These are phyloP conservation scores for Pangasianodon gigas DNA, from an alignment of 2,113 vertebrate genomes.

Conservation along the genomic window DNA sequence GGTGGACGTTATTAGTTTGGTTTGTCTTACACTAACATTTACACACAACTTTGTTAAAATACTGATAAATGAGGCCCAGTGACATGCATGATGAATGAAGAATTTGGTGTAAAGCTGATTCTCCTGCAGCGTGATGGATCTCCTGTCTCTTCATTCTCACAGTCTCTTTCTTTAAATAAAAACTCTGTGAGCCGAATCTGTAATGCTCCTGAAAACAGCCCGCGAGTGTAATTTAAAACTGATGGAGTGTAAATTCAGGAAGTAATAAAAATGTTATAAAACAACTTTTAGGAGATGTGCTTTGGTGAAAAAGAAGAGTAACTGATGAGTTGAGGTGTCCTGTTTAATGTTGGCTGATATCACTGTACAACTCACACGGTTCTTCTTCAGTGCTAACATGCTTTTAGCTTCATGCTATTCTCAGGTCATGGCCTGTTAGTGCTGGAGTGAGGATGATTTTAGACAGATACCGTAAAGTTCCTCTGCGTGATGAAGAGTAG, in stretches of 20 bases:
- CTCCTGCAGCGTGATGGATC: background rate
- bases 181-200: background rate
- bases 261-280: background rate
- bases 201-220: background rate
- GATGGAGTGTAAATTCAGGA: background rate
- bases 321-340: background rate
- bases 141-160: background rate
- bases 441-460: background rate
- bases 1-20: too few relatives aligned
- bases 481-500: background rate
- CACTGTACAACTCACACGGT: background rate
- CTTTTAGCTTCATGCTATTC: background rate
- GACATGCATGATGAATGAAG: background rate
- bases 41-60: background rate
- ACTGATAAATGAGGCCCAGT: background rate
- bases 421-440: background rate
- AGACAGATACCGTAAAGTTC: background rate
- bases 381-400: background rate
- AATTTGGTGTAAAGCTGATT: too few relatives aligned
- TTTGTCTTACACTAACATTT: background rate
- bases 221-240: background rate
- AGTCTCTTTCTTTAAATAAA: constrained; percentile 8
- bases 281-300: background rate
- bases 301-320: background rate
- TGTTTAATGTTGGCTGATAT: background rate